Evolutionary conservation across 1,140 invertebrate species (phyloP).

Genomic region (Drosophila ogumai): DNA sequence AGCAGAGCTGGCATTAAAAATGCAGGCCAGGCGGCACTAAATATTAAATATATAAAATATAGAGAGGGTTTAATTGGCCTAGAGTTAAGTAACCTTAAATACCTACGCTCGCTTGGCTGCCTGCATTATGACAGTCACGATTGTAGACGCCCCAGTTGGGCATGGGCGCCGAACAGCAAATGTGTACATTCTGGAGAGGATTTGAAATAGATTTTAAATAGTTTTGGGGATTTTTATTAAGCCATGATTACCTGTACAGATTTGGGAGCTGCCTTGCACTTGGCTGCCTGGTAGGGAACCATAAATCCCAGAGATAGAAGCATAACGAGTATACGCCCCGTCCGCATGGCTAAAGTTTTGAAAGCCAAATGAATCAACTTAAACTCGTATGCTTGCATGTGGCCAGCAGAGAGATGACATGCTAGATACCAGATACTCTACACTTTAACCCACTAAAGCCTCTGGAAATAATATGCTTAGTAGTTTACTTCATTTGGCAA

Average conservation of each 20-base stretch:
- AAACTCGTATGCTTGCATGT: conserved; percentile 8
- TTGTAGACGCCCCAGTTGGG: conserved; percentile 69
- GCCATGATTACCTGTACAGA: conserved; percentile 48
- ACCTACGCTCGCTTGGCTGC: conserved; percentile 60
- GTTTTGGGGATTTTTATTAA: no score
- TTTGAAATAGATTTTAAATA: neutral
- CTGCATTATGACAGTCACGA: conserved; percentile 52
- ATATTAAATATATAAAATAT: neutral
- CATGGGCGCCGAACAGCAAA: conserved; percentile 63
- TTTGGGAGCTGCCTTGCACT: conserved; percentile 65
- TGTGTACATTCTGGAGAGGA: conserved; percentile 50
- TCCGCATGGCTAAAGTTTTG: conserved; percentile 33
- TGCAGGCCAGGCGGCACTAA: conserved; percentile 69
- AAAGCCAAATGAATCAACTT: conserved; percentile 1
- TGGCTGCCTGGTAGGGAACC: conserved; percentile 18
- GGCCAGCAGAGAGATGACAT: conserved; percentile 22
- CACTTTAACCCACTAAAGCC: conserved; percentile 18
- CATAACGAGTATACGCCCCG: conserved; percentile 9
- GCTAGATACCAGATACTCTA: neutral
- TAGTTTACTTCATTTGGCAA: conserved; percentile 18
- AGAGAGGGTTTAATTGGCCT: neutral
- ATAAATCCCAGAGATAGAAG: neutral
- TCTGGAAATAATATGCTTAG: neutral
- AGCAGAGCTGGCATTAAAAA: conserved; percentile 57
- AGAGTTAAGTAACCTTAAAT: neutral